Percentiles rank a stretch among this genome's conserved stretches.
These are phyloP conservation scores for Chrysopa pallens DNA, from an alignment of 1,140 invertebrate genomes.

Conservation along the genomic window DNA sequence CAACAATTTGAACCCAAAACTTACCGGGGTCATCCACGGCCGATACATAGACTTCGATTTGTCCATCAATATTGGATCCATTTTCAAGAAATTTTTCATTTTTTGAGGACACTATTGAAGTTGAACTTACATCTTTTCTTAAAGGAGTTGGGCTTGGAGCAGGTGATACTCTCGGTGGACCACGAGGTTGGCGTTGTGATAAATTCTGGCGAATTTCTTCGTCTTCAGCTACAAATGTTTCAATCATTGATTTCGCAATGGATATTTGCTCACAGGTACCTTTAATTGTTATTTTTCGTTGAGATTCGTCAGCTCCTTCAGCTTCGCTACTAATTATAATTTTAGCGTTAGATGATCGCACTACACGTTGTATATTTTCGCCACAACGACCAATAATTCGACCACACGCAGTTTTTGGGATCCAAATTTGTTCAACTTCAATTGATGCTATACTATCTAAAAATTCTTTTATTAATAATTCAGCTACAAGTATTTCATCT, in stretches of 20 bases:
- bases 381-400: constrained; percentile 53
- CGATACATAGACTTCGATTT: constrained; percentile 64
- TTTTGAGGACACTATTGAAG: constrained; percentile 1
- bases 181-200: constrained; percentile 27
- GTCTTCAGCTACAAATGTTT: constrained; percentile 38
- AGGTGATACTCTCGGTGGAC: constrained; percentile 20
- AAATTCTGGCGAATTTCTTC: constrained; percentile 23
- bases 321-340: constrained; percentile 24
- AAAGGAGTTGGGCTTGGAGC: neutral
- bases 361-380: constrained; percentile 49
- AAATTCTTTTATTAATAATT: constrained; percentile 49
- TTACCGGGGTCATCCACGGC: constrained; percentile 55
- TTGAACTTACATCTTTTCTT: neutral
- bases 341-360: constrained; percentile 38
- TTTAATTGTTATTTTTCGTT: constrained; percentile 7
- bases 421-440: constrained; percentile 38
- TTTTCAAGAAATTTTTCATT: constrained; percentile 9
- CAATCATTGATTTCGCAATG: constrained; percentile 33
- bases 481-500: constrained; percentile 43
- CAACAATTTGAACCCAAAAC: constrained; percentile 71
- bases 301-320: constrained; percentile 9
- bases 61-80: constrained; percentile 23
- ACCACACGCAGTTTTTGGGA: constrained; percentile 41
- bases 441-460: constrained; percentile 46
- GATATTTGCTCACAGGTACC: constrained; percentile 31